phyloP scores from a whole-genome alignment of 2,888 invertebrate species.

The Laspeyria flexula region DNA sequence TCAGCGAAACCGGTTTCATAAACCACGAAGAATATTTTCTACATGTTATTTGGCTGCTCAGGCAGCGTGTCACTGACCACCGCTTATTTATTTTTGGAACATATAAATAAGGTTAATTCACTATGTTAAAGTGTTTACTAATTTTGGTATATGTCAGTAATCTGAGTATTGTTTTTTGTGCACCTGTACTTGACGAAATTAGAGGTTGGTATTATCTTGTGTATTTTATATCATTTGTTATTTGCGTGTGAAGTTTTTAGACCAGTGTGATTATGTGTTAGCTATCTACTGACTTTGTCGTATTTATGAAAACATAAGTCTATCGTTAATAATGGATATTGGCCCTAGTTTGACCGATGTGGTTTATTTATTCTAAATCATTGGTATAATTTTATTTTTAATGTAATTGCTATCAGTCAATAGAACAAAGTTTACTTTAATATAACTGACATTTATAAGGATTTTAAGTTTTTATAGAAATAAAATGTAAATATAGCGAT shows the following conservation, averaged over 20 bases:
- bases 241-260: neutral
- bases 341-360: no score
- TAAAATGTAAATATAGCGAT: no score
- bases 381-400: no score
- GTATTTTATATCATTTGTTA: neutral
- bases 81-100: neutral
- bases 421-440: no score
- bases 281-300: no score
- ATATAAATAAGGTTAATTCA: slow-evolving; percentile 4
- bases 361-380: no score
- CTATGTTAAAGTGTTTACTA: slow-evolving; percentile 37
- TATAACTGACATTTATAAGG: no score
- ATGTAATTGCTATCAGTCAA: no score
- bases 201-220: slow-evolving; percentile 44
- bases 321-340: no score
- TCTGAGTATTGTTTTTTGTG: slow-evolving; percentile 28
- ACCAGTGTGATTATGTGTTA: no score
- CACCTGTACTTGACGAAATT: slow-evolving; percentile 22
- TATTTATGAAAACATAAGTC: no score
- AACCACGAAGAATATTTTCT: slow-evolving; percentile 14
- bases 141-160: slow-evolving; percentile 32
- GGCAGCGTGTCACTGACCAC: neutral
- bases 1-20: slow-evolving; percentile 33
- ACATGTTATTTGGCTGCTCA: slow-evolving; percentile 8
- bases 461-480: no score